Base-by-base conservation (phyloP, 2,888 invertebrate species). In the Sisyra terminalis region DNA sequence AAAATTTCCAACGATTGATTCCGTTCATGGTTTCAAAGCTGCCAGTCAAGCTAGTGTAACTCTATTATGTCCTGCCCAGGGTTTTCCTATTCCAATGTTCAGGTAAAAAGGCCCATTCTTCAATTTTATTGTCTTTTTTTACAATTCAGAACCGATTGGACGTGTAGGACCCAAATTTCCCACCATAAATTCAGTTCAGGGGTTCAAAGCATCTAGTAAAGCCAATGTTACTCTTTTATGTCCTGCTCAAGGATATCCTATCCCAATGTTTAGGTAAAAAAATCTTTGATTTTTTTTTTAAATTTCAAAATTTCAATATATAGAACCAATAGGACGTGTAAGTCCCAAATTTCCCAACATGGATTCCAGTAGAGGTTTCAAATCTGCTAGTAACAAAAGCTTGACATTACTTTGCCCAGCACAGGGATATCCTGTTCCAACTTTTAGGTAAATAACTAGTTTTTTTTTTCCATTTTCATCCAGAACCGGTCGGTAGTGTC, bases 381-480 rank as follows among this genome's bases (percentile, higher is more conserved):
- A 69, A 56, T 61, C 64, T 50, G 56, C 63, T 48, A 53, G 64
- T 52, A 61, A 63, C 48, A 57, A 58, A 51, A 71, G 70, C 57
- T 65, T 78, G 52, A 75, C 78, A 37, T 58, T 83, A 48, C 63
- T 78, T 51, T 83, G 82, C 61, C 80, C 80, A 45, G 80, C 81
- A 14, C 82, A 82, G 61, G 79, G 78, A 17, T 83, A 73, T 64
- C 82, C 82, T 46, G 73, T 79, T 57, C 80, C 82, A 54, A 63
- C 71, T 49, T 73, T 75, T 71, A 78, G 78, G 79, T 82, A 75
- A 66, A 48, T 42, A 55, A 10, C 11, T 17, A 37, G 7, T 24
- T 24, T 24, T 24, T 24, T 24, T 24, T 7, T 24, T 24, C 3
- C n/a, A n/a, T n/a, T 24, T 14, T 9, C 3, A 32, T 6, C n/a